Conservation (phyloP, 2,797 vertebrate genomes). For the Tapirus indicus region DNA sequence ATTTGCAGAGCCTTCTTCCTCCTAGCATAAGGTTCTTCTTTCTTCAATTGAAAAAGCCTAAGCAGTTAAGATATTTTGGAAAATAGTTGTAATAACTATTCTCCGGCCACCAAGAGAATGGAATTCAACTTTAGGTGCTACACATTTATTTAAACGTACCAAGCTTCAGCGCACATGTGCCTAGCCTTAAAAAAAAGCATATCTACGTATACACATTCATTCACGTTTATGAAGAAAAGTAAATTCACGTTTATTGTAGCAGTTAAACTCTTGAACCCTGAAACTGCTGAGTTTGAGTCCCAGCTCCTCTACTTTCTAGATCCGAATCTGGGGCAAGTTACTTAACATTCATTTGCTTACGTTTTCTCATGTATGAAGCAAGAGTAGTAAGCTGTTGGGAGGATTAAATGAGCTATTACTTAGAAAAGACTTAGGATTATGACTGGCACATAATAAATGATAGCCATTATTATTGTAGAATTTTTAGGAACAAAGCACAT, state of each 20-base stretch:
- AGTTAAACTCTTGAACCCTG: background rate
- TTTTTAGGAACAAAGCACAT: background rate
- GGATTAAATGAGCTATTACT: background rate
- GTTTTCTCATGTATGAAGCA: background rate
- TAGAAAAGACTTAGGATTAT: background rate
- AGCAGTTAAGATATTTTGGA: background rate
- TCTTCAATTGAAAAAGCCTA: background rate
- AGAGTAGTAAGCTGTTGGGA: background rate
- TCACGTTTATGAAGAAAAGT: background rate
- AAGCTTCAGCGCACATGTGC: background rate
- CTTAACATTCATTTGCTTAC: background rate
- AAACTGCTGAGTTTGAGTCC: background rate
- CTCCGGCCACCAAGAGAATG: background rate
- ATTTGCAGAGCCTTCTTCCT: background rate
- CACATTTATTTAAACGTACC: background rate
- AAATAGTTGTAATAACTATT: background rate
- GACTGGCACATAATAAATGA: background rate
- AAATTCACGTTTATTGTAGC: background rate
- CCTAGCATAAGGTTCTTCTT: background rate
- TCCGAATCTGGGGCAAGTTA: background rate
- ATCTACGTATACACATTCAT: background rate
- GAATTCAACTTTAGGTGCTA: background rate
- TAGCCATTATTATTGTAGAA: background rate
- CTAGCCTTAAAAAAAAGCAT: background rate
- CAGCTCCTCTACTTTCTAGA: background rate